phyloP scores from a whole-genome alignment of 2,797 vertebrate species.

The Crax fasciolata region DNA sequence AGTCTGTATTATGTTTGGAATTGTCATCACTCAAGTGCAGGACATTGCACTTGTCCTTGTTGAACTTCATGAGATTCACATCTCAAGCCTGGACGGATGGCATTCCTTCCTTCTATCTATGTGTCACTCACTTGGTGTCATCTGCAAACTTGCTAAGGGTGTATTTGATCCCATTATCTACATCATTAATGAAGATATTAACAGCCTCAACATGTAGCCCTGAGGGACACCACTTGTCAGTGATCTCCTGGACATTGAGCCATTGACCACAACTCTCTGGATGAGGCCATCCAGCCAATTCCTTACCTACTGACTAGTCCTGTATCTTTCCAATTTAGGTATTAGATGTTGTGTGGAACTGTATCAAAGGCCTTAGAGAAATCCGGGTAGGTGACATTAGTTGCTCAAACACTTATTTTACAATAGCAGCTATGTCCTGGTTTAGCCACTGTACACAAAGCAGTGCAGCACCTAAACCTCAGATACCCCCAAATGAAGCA shows the following conservation, averaged over 20 bases:
- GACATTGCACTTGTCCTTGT: not conserved
- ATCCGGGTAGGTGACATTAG: not conserved
- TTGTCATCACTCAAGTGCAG: not conserved
- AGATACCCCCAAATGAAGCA: not conserved
- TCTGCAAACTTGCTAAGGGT: not conserved
- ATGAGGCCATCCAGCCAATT: not conserved
- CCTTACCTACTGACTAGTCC: not conserved
- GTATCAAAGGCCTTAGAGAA: not conserved
- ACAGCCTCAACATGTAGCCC: not conserved
- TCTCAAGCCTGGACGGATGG: not conserved
- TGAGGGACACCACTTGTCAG: not conserved
- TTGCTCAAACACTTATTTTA: not conserved
- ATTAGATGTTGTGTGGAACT: not conserved
- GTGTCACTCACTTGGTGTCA: not conserved
- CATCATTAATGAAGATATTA: not conserved
- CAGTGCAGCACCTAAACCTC: not conserved
- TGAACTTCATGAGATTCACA: not conserved
- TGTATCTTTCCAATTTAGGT: not conserved
- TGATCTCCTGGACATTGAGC: not conserved
- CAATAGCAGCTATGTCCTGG: not conserved
- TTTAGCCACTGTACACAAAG: not conserved
- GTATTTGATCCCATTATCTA: not conserved
- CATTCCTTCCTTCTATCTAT: not conserved
- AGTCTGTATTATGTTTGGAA: not conserved
- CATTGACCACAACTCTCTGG: not conserved